phyloP scores from a whole-genome alignment of 2,888 invertebrate species.

The Cetonia aurata region DNA sequence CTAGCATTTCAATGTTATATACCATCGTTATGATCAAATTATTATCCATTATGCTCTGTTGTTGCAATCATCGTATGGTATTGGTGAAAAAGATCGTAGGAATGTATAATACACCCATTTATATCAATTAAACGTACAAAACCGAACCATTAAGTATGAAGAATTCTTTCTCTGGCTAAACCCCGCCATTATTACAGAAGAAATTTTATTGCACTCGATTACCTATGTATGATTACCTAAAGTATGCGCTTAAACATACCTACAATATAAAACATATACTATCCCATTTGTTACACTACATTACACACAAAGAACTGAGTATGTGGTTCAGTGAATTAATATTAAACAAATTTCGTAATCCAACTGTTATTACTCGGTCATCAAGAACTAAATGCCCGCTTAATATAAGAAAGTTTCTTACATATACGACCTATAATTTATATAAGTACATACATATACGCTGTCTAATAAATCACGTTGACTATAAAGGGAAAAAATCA shows the following conservation, averaged over 20 bases:
- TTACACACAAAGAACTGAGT: not conserved
- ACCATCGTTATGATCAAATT: too few relatives aligned
- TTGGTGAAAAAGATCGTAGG: too few relatives aligned
- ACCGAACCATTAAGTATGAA: too few relatives aligned
- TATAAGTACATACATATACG: not conserved
- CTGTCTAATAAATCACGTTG: conserved; percentile 7
- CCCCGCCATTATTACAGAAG: not conserved
- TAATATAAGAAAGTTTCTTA: not conserved
- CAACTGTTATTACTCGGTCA: conserved; percentile 1
- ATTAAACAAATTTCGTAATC: conserved; percentile 16
- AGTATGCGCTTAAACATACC: too few relatives aligned
- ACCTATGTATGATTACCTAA: not conserved
- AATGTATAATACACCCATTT: too few relatives aligned
- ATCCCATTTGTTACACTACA: conserved; percentile 13
- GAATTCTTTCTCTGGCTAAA: too few relatives aligned
- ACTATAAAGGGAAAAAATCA: conserved; percentile 3
- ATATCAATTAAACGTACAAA: too few relatives aligned
- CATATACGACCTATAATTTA: not conserved
- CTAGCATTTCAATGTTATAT: too few relatives aligned
- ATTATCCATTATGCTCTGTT: too few relatives aligned
- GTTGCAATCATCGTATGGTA: too few relatives aligned
- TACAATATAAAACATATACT: not conserved
- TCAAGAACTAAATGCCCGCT: conserved; percentile 16
- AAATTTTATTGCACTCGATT: conserved; percentile 7
- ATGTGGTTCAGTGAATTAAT: conserved; percentile 8